Evolutionary conservation across 2,888 invertebrate genomes (phyloP).

Genomic region (Cylloceria caligata): DNA sequence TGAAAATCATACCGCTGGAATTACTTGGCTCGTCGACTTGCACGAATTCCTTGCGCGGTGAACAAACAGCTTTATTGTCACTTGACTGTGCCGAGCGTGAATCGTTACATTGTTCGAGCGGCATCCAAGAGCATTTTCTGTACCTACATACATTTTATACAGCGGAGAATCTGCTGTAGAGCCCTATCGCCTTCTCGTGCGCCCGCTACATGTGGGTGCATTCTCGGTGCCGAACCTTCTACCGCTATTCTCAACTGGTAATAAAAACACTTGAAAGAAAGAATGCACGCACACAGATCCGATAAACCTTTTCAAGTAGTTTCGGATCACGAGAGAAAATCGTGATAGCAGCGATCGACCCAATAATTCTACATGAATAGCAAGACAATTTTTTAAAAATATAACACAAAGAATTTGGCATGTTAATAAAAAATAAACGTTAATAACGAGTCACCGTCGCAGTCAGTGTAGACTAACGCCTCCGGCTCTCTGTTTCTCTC

Average conservation of each 20-base stretch:
- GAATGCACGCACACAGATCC: background rate
- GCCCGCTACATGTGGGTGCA: conserved; percentile 77
- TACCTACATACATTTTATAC: conserved; percentile 73
- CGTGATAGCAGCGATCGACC: background rate
- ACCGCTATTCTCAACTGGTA: conserved; percentile 59
- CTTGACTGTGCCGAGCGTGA: conserved; percentile 65
- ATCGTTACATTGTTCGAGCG: conserved; percentile 18
- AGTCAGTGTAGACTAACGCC: background rate
- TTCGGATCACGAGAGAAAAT: background rate
- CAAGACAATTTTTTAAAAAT: background rate
- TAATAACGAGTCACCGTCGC: no score
- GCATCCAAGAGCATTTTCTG: background rate
- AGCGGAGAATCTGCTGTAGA: conserved; percentile 55
- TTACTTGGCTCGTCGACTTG: conserved; percentile 1
- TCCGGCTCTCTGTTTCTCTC: background rate
- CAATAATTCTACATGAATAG: background rate
- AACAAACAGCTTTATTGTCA: conserved; percentile 70
- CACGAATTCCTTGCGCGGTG: background rate
- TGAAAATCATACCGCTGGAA: background rate
- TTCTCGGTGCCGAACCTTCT: conserved; percentile 67
- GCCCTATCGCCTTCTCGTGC: conserved; percentile 60
- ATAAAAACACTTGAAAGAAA: conserved; percentile 51
- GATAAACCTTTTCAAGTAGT: background rate
- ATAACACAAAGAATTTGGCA: no score
- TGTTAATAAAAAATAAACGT: no score